phyloP scores from a whole-genome alignment of 2,797 vertebrate species.

The Ispidina picta region DNA sequence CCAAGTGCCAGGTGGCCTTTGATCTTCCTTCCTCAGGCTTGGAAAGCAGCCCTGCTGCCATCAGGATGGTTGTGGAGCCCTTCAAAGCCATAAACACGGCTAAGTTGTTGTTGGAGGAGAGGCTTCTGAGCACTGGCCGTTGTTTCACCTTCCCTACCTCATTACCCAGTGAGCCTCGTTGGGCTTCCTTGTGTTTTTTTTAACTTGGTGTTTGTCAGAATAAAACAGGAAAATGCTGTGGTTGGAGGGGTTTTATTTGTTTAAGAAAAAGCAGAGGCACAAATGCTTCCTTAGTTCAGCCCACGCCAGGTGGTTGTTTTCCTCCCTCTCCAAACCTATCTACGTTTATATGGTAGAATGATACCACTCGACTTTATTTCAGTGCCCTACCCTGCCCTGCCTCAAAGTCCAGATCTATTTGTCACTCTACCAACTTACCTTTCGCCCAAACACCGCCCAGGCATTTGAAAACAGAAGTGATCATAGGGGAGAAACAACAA shows the following conservation, averaged over 20 bases:
- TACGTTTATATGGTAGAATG: neutral
- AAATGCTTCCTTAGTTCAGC: neutral
- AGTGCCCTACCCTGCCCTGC: conserved; percentile 17
- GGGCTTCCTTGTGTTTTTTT: neutral
- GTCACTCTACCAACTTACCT: conserved; percentile 3
- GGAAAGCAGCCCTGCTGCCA: neutral
- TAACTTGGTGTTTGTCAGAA: neutral
- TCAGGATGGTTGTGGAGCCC: neutral
- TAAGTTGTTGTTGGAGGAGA: neutral
- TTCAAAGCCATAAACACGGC: neutral
- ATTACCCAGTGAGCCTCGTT: neutral
- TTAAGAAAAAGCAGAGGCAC: neutral
- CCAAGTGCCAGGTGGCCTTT: neutral
- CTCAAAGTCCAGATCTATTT: conserved; percentile 35
- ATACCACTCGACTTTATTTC: neutral
- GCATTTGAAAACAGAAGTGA: conserved; percentile 22
- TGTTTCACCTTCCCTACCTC: conserved; percentile 3
- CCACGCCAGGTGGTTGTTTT: neutral
- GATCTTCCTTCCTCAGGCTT: conserved; percentile 1
- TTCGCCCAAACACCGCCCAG: conserved; percentile 10
- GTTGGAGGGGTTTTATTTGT: neutral
- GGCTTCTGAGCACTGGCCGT: neutral
- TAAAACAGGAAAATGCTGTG: neutral
- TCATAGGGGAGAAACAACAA: conserved; percentile 12
- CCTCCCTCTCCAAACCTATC: neutral